Evolutionary conservation across 2,888 invertebrate species (phyloP).

Genomic region (Machimus rusticus): DNA sequence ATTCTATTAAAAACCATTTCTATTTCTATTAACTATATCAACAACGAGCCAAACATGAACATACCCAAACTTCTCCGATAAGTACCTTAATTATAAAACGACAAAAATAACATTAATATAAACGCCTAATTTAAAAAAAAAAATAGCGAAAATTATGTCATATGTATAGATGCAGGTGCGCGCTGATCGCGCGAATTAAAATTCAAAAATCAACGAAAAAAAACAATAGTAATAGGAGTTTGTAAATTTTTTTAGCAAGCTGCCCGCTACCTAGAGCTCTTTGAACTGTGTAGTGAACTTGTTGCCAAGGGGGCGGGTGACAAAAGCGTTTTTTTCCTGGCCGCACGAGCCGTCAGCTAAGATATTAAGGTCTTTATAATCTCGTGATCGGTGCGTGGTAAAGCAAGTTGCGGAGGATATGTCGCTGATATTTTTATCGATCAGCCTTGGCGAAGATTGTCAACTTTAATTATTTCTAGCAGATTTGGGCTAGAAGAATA

Average conservation of each 20-base stretch:
- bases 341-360: background rate
- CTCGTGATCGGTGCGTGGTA: background rate
- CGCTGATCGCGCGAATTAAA: background rate
- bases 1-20: background rate
- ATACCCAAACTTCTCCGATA: background rate
- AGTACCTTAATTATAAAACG: background rate
- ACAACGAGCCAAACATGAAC: background rate
- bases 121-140: background rate
- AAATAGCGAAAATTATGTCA: background rate
- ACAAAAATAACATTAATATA: background rate
- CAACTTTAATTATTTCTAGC: background rate
- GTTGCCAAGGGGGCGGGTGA: background rate
- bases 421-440: background rate
- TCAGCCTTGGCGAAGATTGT: background rate
- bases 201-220: background rate
- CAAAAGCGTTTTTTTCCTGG: background rate
- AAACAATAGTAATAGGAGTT: background rate
- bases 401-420: background rate
- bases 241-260: background rate
- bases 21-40: background rate
- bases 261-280: background rate
- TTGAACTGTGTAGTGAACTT: background rate
- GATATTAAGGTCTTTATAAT: background rate
- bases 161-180: background rate
- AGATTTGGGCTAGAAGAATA: background rate